Conservation (phyloP, 1,140 invertebrate genomes). For the Colletes gigas region DNA sequence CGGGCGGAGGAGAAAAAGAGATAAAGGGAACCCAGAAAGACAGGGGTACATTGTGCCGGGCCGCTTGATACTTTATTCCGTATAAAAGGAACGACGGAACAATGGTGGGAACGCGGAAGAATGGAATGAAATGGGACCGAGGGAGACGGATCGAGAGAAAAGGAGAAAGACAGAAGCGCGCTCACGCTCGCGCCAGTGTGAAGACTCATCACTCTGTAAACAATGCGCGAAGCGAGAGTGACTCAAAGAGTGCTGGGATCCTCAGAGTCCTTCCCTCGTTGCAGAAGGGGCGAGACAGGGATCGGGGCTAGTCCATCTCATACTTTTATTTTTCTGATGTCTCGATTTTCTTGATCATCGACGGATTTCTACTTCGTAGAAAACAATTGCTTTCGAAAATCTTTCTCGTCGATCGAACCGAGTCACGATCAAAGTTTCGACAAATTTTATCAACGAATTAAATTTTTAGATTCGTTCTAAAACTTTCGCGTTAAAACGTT, state of each 20-base stretch:
- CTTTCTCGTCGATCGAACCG: neutral
- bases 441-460: no score
- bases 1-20: conserved; percentile 63
- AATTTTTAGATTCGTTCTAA: no score
- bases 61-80: conserved; percentile 79
- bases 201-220: conserved; percentile 80
- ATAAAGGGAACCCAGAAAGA: conserved; percentile 69
- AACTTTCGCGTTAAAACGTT: no score
- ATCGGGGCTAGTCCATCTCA: conserved; percentile 33
- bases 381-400: neutral
- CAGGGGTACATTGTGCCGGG: conserved; percentile 77
- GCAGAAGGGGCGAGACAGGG: conserved; percentile 50
- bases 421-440: no score
- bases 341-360: conserved; percentile 54
- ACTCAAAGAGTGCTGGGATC: conserved; percentile 72
- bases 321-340: conserved; percentile 57
- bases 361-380: conserved; percentile 12
- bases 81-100: conserved; percentile 78
- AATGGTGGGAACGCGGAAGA: conserved; percentile 78
- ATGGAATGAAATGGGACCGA: conserved; percentile 77
- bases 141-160: conserved; percentile 68
- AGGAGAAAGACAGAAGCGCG: conserved; percentile 56
- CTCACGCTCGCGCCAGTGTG: conserved; percentile 74
- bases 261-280: conserved; percentile 62
- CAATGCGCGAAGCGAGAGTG: conserved; percentile 75